Percentiles rank a stretch among this genome's conserved stretches.
Evolutionary conservation across 2,888 invertebrate genomes (phyloP).

Genomic region (Erynnis tages): DNA sequence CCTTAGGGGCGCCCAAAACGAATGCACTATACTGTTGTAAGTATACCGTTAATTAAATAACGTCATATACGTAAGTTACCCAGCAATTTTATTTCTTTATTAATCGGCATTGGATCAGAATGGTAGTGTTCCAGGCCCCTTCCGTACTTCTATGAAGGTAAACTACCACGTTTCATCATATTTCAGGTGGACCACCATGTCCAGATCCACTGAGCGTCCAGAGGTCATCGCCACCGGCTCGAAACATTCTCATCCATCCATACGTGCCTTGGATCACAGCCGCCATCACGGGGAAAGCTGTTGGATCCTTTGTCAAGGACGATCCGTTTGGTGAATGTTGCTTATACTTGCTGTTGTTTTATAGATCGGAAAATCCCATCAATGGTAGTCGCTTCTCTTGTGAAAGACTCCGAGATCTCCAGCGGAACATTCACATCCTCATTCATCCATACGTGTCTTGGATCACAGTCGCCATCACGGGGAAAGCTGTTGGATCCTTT

Average conservation of each 20-base stretch:
- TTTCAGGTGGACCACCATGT: conserved; percentile 58
- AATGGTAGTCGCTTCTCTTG: too few species aligned
- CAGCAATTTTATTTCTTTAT: too few species aligned
- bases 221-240: conserved; percentile 49
- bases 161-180: too few species aligned
- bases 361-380: background rate
- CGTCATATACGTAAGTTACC: too few species aligned
- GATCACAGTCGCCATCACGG: conserved; percentile 67
- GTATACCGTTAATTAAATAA: too few species aligned
- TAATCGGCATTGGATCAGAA: too few species aligned
- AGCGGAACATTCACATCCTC: too few species aligned
- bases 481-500: conserved; percentile 54
- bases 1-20: too few species aligned
- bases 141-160: too few species aligned
- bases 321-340: conserved; percentile 62
- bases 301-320: conserved; percentile 56
- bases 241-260: conserved; percentile 56
- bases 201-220: conserved; percentile 58
- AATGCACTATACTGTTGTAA: too few species aligned
- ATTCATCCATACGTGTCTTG: conserved; percentile 65
- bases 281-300: conserved; percentile 61
- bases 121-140: too few species aligned
- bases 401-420: too few species aligned
- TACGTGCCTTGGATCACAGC: conserved; percentile 71
- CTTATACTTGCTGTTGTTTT: background rate